phyloP scores from a whole-genome alignment of 2,113 vertebrate species.

The Podarcis raffonei region DNA sequence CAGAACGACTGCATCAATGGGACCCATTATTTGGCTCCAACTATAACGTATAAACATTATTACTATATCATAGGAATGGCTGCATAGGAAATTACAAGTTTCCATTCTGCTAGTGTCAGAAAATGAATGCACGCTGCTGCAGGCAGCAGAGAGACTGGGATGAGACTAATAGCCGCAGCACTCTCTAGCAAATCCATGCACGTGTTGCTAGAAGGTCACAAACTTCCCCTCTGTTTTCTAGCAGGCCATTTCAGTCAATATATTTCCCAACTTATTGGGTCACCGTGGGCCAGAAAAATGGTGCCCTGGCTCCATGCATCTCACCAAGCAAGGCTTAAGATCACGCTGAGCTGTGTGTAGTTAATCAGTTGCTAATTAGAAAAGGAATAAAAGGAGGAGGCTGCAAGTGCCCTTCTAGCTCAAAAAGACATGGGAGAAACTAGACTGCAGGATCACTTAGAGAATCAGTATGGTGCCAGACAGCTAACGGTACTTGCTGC shows the following conservation, averaged over 20 bases:
- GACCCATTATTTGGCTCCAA: background rate
- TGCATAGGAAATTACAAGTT: background rate
- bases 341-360: slow-evolving; percentile 34
- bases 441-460: slow-evolving; percentile 40
- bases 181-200: slow-evolving; percentile 13
- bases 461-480: slow-evolving; percentile 46
- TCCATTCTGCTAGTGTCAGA: background rate
- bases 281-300: background rate
- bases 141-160: background rate
- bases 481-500: slow-evolving; percentile 34
- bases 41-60: background rate
- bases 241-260: slow-evolving; percentile 14
- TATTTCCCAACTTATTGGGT: background rate
- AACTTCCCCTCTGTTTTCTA: slow-evolving; percentile 17
- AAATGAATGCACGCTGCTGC: background rate
- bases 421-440: background rate
- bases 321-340: slow-evolving; percentile 43
- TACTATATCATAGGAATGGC: background rate
- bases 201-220: background rate
- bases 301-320: slow-evolving; percentile 42
- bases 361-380: slow-evolving; percentile 52
- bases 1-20: background rate
- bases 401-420: slow-evolving; percentile 15
- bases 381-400: slow-evolving; percentile 41
- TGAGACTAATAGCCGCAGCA: background rate